Conservation (phyloP, 2,888 invertebrate species). For the Cremastinae sp. region DNA sequence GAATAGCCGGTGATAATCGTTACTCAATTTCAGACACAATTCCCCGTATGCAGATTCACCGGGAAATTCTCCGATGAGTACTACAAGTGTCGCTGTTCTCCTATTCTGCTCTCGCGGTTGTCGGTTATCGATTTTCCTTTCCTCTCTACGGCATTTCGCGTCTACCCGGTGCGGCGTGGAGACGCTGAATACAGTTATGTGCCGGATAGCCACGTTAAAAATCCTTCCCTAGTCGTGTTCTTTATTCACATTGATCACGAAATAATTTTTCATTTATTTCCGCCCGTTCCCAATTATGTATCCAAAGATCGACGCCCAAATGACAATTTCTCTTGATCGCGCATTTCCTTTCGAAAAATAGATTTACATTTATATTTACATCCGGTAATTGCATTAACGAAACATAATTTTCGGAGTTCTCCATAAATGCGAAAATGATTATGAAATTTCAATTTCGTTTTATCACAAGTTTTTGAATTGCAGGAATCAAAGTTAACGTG, state of each 20-base stretch:
- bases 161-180: constrained; percentile 44
- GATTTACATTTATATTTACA: too few species aligned
- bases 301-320: too few species aligned
- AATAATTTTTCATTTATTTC: too few species aligned
- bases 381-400: too few species aligned
- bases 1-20: background rate
- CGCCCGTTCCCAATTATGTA: too few species aligned
- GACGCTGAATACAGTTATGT: constrained; percentile 27
- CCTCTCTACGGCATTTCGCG: constrained; percentile 54
- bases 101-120: constrained; percentile 54
- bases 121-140: constrained; percentile 60
- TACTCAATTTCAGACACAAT: constrained; percentile 10
- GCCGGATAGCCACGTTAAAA: constrained; percentile 27
- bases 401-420: too few species aligned
- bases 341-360: too few species aligned
- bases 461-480: too few species aligned
- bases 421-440: too few species aligned
- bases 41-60: constrained; percentile 32
- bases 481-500: too few species aligned
- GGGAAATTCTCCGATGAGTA: constrained; percentile 52
- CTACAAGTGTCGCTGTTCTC: constrained; percentile 56
- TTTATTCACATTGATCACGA: constrained; percentile 25
- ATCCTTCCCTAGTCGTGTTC: constrained; percentile 19
- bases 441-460: too few species aligned
- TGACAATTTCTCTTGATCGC: too few species aligned